Evolutionary conservation across 92 coral and sea anemone genomes (phyloP), one percentile per base, ranked within the genome.

Genomic region (Zoanthus gigantus): DNA sequence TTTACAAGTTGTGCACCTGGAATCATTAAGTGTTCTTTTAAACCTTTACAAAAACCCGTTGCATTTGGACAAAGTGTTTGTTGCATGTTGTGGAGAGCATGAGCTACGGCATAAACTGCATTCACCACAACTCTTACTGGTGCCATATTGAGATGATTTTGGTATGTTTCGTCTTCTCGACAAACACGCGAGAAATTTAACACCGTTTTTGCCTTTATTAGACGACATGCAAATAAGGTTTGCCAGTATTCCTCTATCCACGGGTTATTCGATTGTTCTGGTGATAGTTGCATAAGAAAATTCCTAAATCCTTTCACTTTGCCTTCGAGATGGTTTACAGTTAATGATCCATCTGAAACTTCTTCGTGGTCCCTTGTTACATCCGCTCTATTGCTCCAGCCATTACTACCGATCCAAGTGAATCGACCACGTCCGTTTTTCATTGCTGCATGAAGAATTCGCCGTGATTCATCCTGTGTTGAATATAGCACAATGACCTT

Each of bases 221-320:
- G 86, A 47, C 83, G 89, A 58, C 99, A 97, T 10, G 91, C 86
- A 47, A 83, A 83, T 30, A 87, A 76, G 10, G 60, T 61, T 78
- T 97, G 99, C 93, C 96, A 97, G 78, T 93, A 97, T 88, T 97
- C 99, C 6, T 96, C 98, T 30, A 97, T 72, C 99, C 99, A 97
- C 0, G 93, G 86, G n/a, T 87, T 89, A 71, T 88, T 76, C 53
- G 89, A 83, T 78, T 79, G 89, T 47, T 78, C 60, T 56, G 93
- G 90, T 54, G 68, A 76, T 45, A 95, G 81, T 72, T 17, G 57
- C 54, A 76, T 83, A 48, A 97, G 89, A 74, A 95, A 92, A 6
- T 85, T 29, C 67, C 88, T 83, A 75, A 97, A 97, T 9, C 92
- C 89, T 72, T 90, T 84, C 15, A 95, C 95, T 18, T 80, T 85